phyloP scores from a whole-genome alignment of 2,888 invertebrate species.

The Argyresthia albistria region DNA sequence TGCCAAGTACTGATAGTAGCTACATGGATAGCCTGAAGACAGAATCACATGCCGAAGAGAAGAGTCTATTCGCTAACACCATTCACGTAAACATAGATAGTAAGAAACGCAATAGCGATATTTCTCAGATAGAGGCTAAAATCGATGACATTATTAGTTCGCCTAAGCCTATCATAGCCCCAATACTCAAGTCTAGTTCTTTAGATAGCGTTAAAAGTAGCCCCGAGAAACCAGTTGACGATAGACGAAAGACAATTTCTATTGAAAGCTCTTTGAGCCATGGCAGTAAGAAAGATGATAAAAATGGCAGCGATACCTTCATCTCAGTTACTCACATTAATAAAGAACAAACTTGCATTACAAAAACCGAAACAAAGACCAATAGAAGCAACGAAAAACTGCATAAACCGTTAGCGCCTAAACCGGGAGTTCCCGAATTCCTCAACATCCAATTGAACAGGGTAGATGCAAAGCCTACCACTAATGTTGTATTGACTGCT shows the following conservation, averaged over 20 bases:
- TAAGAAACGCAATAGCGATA: slow-evolving; percentile 59
- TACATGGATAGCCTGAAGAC: slow-evolving; percentile 61
- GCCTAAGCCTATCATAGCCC: slow-evolving; percentile 60
- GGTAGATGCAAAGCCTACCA: slow-evolving; percentile 75
- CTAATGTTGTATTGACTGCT: slow-evolving; percentile 77
- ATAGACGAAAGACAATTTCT: slow-evolving; percentile 62
- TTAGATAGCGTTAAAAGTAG: slow-evolving; percentile 74
- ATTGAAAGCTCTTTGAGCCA: slow-evolving; percentile 57
- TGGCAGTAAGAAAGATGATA: slow-evolving; percentile 30
- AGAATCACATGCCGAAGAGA: slow-evolving; percentile 40
- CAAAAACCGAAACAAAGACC: slow-evolving; percentile 28
- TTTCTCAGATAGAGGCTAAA: slow-evolving; percentile 69
- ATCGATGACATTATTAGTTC: slow-evolving; percentile 69
- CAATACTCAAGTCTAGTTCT: slow-evolving; percentile 67
- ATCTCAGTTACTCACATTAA: slow-evolving; percentile 73
- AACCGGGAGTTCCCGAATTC: slow-evolving; percentile 75
- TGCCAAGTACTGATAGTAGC: slow-evolving; percentile 63
- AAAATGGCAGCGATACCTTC: slow-evolving; percentile 52
- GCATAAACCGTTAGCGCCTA: slow-evolving; percentile 27
- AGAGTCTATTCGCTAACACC: slow-evolving; percentile 52
- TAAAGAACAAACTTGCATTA: slow-evolving; percentile 42
- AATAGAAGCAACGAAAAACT: slow-evolving; percentile 52
- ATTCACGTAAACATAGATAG: slow-evolving; percentile 50
- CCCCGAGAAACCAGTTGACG: slow-evolving; percentile 58
- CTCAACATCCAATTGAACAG: slow-evolving; percentile 80